A percentile compares a stretch with the other conserved stretches of the same genome.
These are phyloP conservation scores for Papilio polytes DNA, from an alignment of 1,140 invertebrate species.

Conservation along the genomic window DNA sequence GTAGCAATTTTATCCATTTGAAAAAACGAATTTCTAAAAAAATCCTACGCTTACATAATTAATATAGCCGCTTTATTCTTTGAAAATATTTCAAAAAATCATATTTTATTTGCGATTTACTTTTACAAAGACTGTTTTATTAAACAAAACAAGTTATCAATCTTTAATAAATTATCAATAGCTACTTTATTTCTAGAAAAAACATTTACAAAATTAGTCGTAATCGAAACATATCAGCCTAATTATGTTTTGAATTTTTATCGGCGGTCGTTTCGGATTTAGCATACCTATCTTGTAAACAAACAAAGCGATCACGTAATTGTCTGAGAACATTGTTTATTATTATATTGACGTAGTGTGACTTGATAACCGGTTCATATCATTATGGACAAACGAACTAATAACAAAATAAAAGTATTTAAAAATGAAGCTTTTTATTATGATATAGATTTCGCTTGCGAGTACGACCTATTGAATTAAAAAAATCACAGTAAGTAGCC, in stretches of 20 bases:
- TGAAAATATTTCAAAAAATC: too few species aligned
- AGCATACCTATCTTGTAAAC: not conserved
- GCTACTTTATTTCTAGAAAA: not conserved
- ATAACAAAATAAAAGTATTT: not conserved
- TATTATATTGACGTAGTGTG: not conserved
- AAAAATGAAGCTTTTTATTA: not conserved
- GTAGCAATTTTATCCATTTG: not conserved
- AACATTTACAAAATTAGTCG: not conserved
- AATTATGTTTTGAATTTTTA: not conserved
- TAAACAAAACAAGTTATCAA: not conserved
- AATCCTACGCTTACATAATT: not conserved
- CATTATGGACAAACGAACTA: not conserved
- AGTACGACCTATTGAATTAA: too few species aligned
- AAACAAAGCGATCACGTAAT: not conserved
- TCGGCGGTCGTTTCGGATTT: not conserved
- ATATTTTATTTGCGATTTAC: not conserved
- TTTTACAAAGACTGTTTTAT: not conserved
- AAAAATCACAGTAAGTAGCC: too few species aligned
- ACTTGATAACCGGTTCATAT: conserved; percentile 2
- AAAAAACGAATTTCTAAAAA: not conserved
- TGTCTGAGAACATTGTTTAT: not conserved
- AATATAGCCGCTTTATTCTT: not conserved
- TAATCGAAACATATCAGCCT: not conserved
- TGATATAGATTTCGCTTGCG: too few species aligned
- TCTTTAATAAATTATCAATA: not conserved